Base-by-base conservation (phyloP, 2,797 vertebrate genomes). In the Lagocephalus sceleratus region DNA sequence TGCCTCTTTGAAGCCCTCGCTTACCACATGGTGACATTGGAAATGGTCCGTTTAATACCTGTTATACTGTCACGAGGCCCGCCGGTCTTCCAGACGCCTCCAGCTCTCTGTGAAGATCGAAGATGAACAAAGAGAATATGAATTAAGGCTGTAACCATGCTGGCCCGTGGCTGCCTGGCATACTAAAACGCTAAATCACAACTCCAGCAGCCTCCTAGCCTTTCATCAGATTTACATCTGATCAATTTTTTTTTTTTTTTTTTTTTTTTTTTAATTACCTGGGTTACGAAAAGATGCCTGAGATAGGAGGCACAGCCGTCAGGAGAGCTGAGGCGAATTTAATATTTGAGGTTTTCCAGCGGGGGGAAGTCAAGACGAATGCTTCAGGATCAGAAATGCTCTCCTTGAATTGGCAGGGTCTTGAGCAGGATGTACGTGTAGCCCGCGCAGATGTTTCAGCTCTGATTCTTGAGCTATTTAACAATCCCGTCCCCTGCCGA, bases 121-220 rank as follows among this genome's bases (percentile, higher is more conserved):
- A 59, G 57, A 67, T 53, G 77, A 85, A 89, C 80, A 88, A 88
- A 86, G 76, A 61, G 73, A 87, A 81, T 81, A 79, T 71, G 73
- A 85, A 84, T 83, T 77, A 85, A 83, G 75, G 69, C 75, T 79
- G 83, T 76, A 75, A 81, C 68, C 51, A 55, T 82, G 67, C 76
- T 70, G 70, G 75, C 76, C 76, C 46, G 67, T 79, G 76, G 80
- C 77, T 74, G 65, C 60, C 22, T 56, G 10, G 59, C 59, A n/a
- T 56, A 68, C 66, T 68, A 61, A 78, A 75, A n/a, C 52, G 67
- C 66, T 68, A 61, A 78, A 75, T 84, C 69, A 35, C 71, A 58
- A 70, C 57, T 8, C 44, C 63, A 35, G 23, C 23, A 25, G 78
- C 72, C 82, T 83, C 76, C 82, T 81, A 73, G 79, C 57, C 76